phyloP scores from a whole-genome alignment of 1,140 invertebrate species.

The Caenorhabditis briggsae region DNA sequence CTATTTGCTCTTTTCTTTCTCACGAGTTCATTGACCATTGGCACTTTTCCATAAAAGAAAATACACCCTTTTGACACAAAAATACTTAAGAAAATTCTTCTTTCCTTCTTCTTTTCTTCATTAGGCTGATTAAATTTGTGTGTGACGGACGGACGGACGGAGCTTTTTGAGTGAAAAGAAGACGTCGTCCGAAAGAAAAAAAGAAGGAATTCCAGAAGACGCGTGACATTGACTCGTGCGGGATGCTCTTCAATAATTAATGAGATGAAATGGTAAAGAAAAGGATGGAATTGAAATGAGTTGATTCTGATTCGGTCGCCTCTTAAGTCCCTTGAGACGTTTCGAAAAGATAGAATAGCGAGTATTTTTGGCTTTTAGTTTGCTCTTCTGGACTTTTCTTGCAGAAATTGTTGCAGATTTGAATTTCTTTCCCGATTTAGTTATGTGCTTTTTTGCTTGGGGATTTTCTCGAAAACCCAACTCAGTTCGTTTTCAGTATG shows the following conservation, averaged over 20 bases:
- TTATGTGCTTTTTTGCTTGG: too few relatives aligned
- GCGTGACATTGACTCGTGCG: background rate
- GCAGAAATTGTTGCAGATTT: background rate
- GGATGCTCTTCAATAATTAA: slow-evolving; percentile 17
- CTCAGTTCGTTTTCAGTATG: too few relatives aligned
- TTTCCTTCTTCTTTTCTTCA: background rate
- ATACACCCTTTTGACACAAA: background rate
- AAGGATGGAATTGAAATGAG: slow-evolving; percentile 4
- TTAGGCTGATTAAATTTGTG: slow-evolving; percentile 47
- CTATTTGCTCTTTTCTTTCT: background rate
- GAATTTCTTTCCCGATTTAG: too few relatives aligned
- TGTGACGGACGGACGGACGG: background rate
- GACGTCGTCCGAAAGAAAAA: background rate
- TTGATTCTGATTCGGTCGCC: background rate
- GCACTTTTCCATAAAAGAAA: background rate
- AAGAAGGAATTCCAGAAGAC: background rate
- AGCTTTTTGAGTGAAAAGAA: background rate
- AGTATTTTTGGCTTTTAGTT: background rate
- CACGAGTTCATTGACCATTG: slow-evolving; percentile 18
- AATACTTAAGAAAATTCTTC: background rate
- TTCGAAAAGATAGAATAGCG: background rate
- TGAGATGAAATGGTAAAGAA: slow-evolving; percentile 6
- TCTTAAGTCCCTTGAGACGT: background rate
- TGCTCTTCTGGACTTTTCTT: background rate
- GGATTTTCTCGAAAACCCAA: too few relatives aligned